Conservation (phyloP, 2,797 vertebrate species). For the Eupleurogrammus muticus region DNA sequence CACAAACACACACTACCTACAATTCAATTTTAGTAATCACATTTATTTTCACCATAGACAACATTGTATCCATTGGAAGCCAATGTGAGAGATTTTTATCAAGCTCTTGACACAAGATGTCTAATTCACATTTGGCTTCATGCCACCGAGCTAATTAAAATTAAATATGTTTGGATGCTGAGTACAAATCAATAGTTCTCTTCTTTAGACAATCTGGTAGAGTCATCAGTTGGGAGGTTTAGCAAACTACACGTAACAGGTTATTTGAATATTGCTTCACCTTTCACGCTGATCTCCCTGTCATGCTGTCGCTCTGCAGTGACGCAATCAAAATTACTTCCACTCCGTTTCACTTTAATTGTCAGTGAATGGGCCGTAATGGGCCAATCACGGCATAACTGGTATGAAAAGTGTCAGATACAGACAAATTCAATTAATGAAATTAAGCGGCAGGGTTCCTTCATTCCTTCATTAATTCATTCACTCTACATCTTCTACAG, state of each 20-base stretch:
- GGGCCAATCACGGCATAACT: slow-evolving; percentile 63
- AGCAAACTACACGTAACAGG: slow-evolving; percentile 18
- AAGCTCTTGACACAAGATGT: slow-evolving; percentile 72
- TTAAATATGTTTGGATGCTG: slow-evolving; percentile 67
- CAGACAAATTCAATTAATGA: slow-evolving; percentile 48
- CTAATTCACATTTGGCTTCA: slow-evolving; percentile 74
- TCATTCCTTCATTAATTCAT: slow-evolving; percentile 31
- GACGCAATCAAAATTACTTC: slow-evolving; percentile 54
- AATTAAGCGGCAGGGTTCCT: slow-evolving; percentile 33
- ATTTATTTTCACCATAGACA: slow-evolving; percentile 66
- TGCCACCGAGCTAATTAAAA: slow-evolving; percentile 78
- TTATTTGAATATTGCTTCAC: slow-evolving; percentile 42
- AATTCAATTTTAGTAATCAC: slow-evolving; percentile 71
- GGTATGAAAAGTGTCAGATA: slow-evolving; percentile 53
- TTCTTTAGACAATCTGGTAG: slow-evolving; percentile 63
- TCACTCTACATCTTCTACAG: slow-evolving; percentile 20
- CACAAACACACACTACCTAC: slow-evolving; percentile 30
- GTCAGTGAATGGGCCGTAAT: slow-evolving; percentile 49
- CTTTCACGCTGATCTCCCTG: slow-evolving; percentile 46
- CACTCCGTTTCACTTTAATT: slow-evolving; percentile 64
- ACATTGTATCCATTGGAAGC: slow-evolving; percentile 59
- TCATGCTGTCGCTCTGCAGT: slow-evolving; percentile 44
- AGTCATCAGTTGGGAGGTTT: slow-evolving; percentile 73
- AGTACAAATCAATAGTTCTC: slow-evolving; percentile 72
- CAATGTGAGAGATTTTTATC: slow-evolving; percentile 61